phyloP scores from a whole-genome alignment of 2,888 invertebrate species.

The Pollenia angustigena region DNA sequence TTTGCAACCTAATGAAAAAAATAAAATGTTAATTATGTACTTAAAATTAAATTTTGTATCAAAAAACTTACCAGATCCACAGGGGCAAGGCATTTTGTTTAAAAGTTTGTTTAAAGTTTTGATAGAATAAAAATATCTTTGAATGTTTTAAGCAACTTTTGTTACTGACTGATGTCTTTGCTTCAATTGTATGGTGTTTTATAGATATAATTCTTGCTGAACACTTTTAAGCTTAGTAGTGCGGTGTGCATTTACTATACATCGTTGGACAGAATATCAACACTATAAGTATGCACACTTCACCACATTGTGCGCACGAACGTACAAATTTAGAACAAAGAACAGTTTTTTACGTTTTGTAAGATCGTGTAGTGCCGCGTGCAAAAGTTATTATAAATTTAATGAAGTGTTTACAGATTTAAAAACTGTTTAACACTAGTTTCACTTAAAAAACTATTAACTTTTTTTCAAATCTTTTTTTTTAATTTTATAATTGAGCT shows the following conservation, averaged over 20 bases:
- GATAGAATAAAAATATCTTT: conserved; percentile 25
- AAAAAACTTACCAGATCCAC: conserved; percentile 80
- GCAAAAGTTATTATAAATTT: conserved; percentile 50
- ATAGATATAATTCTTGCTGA: conserved; percentile 63
- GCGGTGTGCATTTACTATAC: conserved; percentile 50
- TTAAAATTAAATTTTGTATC: neutral
- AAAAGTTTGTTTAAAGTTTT: conserved; percentile 56
- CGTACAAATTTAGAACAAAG: neutral
- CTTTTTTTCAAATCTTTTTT: conserved; percentile 17
- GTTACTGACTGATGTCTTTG: conserved; percentile 64
- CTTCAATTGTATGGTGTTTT: conserved; percentile 62
- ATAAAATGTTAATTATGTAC: neutral
- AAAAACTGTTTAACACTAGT: neutral
- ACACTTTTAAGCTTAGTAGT: conserved; percentile 50
- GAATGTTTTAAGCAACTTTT: conserved; percentile 57
- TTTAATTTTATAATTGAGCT: neutral
- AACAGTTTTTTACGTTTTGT: neutral
- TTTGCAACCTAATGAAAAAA: conserved; percentile 78
- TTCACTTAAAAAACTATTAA: neutral
- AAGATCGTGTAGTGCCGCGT: conserved; percentile 56
- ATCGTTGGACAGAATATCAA: too few relatives aligned
- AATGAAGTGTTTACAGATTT: conserved; percentile 6
- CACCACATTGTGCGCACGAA: conserved; percentile 39
- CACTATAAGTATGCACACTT: neutral
- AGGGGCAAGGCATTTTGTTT: conserved; percentile 81